A percentile compares a stretch with the other conserved stretches of the same genome.
phyloP scores from a whole-genome alignment of 2,113 vertebrate species.

The Sceloporus undulatus region DNA sequence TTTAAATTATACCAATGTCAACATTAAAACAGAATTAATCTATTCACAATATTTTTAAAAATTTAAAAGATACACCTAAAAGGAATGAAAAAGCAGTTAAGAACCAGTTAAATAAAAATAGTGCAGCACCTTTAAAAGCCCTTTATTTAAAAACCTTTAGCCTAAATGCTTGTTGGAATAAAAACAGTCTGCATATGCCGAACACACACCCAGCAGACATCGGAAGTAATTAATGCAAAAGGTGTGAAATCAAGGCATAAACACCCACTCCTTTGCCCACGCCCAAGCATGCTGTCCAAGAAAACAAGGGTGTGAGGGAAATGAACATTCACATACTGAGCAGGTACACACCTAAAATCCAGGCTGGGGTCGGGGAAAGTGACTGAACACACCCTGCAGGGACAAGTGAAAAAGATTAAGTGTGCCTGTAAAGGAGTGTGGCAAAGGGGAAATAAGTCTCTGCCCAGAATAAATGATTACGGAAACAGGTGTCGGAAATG shows the following conservation, averaged over 20 bases:
- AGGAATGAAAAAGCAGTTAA: too few species aligned
- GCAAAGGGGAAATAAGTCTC: slow-evolving; percentile 27
- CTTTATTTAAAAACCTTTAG: not conserved
- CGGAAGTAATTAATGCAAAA: not conserved
- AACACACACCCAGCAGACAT: not conserved
- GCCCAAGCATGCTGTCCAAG: not conserved
- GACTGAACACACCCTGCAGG: slow-evolving; percentile 3
- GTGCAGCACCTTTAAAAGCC: too few species aligned
- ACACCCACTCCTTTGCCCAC: slow-evolving; percentile 9
- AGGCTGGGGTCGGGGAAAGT: not conserved
- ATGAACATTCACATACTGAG: not conserved
- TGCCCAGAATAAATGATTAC: slow-evolving; percentile 16
- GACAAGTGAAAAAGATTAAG: not conserved
- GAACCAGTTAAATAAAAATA: too few species aligned
- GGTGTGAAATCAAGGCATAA: slow-evolving; percentile 17
- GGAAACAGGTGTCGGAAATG: slow-evolving; percentile 42
- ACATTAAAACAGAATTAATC: too few species aligned
- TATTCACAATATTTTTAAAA: too few species aligned
- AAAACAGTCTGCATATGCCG: not conserved
- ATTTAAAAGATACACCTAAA: too few species aligned
- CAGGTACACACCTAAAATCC: slow-evolving; percentile 12
- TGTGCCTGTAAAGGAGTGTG: slow-evolving; percentile 5
- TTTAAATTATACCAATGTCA: too few species aligned
- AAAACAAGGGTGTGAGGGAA: slow-evolving; percentile 32
- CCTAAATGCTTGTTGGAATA: not conserved